phyloP scores from a whole-genome alignment of 2,888 invertebrate species.

The Scaptomyza polygonia region DNA sequence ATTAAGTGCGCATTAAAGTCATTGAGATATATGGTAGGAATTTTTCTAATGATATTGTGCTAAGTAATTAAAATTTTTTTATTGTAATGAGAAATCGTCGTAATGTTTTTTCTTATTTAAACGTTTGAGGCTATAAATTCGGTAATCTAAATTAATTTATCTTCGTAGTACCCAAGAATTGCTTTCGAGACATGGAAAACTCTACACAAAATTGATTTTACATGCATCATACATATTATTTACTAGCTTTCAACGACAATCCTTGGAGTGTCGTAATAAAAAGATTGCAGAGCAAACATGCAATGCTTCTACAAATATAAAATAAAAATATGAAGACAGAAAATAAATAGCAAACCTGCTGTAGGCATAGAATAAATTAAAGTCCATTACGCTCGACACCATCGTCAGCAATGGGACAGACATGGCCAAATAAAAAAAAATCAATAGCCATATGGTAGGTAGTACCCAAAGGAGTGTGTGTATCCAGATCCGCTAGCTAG shows the following conservation, averaged over 20 bases:
- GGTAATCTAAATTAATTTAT: too few species aligned
- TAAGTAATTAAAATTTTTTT: neutral
- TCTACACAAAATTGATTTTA: neutral
- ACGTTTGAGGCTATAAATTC: too few species aligned
- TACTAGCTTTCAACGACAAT: conserved; percentile 17
- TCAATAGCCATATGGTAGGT: conserved; percentile 81
- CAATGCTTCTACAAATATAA: conserved; percentile 33
- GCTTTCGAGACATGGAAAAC: too few species aligned
- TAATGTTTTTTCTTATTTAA: neutral
- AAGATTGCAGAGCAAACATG: conserved; percentile 47
- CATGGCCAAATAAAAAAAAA: conserved; percentile 69
- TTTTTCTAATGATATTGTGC: neutral
- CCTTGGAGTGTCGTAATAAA: conserved; percentile 51
- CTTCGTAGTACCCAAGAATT: too few species aligned
- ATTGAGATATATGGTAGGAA: neutral
- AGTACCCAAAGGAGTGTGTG: conserved; percentile 39
- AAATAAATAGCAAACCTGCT: conserved; percentile 56
- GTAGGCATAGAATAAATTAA: conserved; percentile 68
- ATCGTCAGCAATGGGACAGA: conserved; percentile 42
- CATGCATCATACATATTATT: conserved; percentile 7
- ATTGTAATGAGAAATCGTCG: neutral
- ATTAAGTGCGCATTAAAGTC: conserved; percentile 1
- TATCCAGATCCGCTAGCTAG: conserved; percentile 20
- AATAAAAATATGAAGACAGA: conserved; percentile 46
- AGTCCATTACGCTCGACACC: conserved; percentile 67